Evolutionary conservation across 1,140 invertebrate genomes (phyloP).

Genomic region (Papilio polyxenes): DNA sequence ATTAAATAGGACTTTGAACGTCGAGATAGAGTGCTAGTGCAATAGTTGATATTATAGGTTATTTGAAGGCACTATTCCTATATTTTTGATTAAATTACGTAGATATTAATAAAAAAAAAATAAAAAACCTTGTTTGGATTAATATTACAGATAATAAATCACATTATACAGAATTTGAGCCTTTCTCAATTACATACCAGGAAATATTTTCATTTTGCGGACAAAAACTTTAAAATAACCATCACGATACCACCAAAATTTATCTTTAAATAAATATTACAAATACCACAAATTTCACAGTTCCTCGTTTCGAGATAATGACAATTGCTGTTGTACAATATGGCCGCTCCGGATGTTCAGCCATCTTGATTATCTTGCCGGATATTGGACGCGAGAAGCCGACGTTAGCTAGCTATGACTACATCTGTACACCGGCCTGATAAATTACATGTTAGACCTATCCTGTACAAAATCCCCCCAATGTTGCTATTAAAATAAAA

Average conservation of each 20-base stretch:
- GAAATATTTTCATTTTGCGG: too few relatives aligned
- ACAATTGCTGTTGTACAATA: slow-evolving; percentile 49
- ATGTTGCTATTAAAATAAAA: not conserved
- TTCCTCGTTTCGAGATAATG: slow-evolving; percentile 1
- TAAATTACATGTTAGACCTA: not conserved
- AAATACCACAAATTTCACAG: not conserved
- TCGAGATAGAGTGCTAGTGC: not conserved
- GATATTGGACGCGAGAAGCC: slow-evolving; percentile 66
- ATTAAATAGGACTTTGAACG: too few relatives aligned
- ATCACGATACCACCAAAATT: not conserved
- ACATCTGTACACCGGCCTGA: slow-evolving; percentile 47
- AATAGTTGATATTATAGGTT: not conserved
- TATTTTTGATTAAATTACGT: too few relatives aligned
- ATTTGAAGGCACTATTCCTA: not conserved
- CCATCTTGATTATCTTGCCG: slow-evolving; percentile 72
- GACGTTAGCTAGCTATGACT: slow-evolving; percentile 57
- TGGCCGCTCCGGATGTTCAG: slow-evolving; percentile 64
- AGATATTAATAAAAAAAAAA: too few relatives aligned
- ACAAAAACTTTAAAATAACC: too few relatives aligned
- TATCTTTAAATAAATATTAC: not conserved
- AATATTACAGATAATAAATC: too few relatives aligned
- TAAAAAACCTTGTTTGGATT: too few relatives aligned
- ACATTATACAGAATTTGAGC: too few relatives aligned
- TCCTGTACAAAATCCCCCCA: not conserved
- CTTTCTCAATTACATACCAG: too few relatives aligned